These are phyloP conservation scores for Mellilla xanthometata DNA, from an alignment of 2,888 invertebrate genomes.

Conservation along the genomic window DNA sequence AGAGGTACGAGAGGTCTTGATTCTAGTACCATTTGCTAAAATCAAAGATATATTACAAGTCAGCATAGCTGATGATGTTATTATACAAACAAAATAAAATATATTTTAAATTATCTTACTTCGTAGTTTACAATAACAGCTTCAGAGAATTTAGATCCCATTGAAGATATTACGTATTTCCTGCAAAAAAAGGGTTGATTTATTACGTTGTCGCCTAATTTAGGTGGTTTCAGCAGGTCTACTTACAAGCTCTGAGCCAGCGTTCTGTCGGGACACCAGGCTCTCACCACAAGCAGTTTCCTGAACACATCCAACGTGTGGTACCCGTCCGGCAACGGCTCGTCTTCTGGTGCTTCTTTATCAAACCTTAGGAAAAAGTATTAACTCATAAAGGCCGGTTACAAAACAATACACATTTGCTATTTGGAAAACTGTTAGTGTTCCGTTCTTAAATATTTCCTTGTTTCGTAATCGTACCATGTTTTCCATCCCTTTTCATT, in stretches of 20 bases:
- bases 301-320: constrained; percentile 88
- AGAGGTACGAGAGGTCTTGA: constrained; percentile 89
- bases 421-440: no score
- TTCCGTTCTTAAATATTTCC: no score
- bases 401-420: no score
- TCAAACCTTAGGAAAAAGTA: constrained; percentile 83
- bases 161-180: constrained; percentile 89
- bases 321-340: constrained; percentile 90
- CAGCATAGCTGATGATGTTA: no score
- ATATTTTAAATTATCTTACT: constrained; percentile 40
- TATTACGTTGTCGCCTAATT: no score
- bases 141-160: constrained; percentile 89
- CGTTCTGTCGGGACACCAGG: constrained; percentile 93
- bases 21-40: constrained; percentile 85
- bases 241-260: constrained; percentile 87
- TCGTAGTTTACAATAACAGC: constrained; percentile 92
- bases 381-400: no score
- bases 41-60: constrained; percentile 9
- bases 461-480: constrained; percentile 70
- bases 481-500: constrained; percentile 87
- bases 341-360: constrained; percentile 93
- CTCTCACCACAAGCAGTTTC: constrained; percentile 88
- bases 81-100: no score
- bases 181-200: constrained; percentile 62
- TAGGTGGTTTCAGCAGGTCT: no score